Base-by-base conservation (phyloP, 2,797 vertebrate species). In the Syndactyla subalaris region DNA sequence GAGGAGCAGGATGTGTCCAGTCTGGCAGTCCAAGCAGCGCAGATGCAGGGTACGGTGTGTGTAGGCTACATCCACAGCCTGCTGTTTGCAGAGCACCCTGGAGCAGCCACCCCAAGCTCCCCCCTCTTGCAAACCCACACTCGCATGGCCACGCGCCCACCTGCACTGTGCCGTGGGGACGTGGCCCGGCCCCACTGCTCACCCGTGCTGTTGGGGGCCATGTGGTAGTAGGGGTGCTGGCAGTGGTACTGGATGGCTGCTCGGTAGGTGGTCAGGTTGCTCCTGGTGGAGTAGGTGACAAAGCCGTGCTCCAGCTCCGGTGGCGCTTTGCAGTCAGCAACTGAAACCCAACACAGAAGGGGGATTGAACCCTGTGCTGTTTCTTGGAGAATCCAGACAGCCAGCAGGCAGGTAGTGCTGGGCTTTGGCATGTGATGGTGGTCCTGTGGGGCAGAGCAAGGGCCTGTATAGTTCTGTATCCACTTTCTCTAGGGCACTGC, bases 291-390 rank as follows among this genome's bases (percentile, higher is more conserved):
- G 93, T 98, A 99, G 84, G 98, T 96, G 94, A 99, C 75, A 4
- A 98, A 96, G 22, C 98, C 99, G 3, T 98, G 97, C 55, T 98
- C 97, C 30, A 98, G 97, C 27, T 89, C 95, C 16, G 58, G 87
- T 0, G 99, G 99, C 5, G 38, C 85, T 84, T 98, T 98, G 96
- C 99, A 99, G 96, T 99, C 98, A 92, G 99, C 98, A 98, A 98
- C 99, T 99, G 92, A 91, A 95, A 96, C 57, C 73, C 89, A 90
- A 95, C 73, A 96, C 77, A 95, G 91, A 97, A 94, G 57, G 13
- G 73, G 63, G 48, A 48, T 78, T 94, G 72, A 74, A 24, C 6
- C 21, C 29, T 34, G 21, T 27, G 41, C 22, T 76, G 19, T 11
- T 45, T 45, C 8, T 24, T 51, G 71, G 52, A 20, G 61, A 26